A percentile compares a stretch with the other conserved stretches of the same genome.
phyloP scores from a whole-genome alignment of 2,113 vertebrate species.

The Elephas maximus region DNA sequence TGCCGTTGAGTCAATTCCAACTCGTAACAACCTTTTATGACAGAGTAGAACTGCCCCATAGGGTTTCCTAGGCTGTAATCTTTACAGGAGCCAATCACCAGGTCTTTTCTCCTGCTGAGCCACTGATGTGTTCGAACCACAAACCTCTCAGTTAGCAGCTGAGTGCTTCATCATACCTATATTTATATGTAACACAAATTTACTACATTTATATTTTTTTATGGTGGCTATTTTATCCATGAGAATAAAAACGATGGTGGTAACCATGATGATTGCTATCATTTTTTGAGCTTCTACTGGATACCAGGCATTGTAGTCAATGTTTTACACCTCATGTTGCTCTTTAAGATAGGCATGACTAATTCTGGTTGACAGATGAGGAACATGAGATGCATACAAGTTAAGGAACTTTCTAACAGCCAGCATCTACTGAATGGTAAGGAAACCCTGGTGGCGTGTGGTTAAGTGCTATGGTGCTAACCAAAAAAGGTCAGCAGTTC shows the following conservation, averaged over 20 bases:
- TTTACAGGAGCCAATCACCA: neutral
- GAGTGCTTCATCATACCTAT: neutral
- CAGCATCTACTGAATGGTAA: neutral
- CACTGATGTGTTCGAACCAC: neutral
- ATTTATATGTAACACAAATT: neutral
- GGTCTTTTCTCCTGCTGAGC: neutral
- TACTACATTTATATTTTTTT: neutral
- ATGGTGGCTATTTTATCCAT: neutral
- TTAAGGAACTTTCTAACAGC: neutral
- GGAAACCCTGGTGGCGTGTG: too few relatives aligned
- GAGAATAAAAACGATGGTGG: neutral
- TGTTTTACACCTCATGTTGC: neutral
- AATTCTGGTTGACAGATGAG: neutral
- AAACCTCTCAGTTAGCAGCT: neutral
- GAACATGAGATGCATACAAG: neutral
- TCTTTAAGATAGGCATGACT: neutral
- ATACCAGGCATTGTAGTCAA: neutral
- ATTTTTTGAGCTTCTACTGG: neutral
- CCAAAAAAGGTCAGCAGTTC: too few relatives aligned
- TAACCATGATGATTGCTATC: neutral
- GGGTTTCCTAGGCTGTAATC: neutral
- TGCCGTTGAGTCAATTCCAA: neutral
- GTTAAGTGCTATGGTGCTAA: too few relatives aligned
- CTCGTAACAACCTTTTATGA: neutral
- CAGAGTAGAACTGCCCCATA: neutral